These are phyloP conservation scores for Enteromius paludinosus DNA, from an alignment of 2,797 vertebrate genomes.

Conservation along the genomic window DNA sequence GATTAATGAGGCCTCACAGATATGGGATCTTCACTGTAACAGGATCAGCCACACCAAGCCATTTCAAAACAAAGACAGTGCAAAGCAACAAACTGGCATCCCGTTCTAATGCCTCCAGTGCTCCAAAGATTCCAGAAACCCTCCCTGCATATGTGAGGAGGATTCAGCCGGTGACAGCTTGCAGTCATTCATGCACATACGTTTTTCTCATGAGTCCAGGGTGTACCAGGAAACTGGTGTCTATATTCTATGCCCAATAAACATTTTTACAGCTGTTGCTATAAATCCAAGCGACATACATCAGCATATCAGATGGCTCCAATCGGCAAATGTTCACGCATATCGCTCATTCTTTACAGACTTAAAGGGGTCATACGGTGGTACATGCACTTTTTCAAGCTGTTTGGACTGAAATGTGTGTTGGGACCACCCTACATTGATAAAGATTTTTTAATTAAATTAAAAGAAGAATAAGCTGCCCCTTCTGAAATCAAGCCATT, in stretches of 20 bases:
- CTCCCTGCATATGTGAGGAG: neutral
- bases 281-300: slow-evolving; percentile 59
- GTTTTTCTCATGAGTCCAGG: slow-evolving; percentile 41
- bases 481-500: too few relatives aligned
- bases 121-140: slow-evolving; percentile 36
- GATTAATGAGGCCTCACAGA: slow-evolving; percentile 11
- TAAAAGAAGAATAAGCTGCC: too few relatives aligned
- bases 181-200: slow-evolving; percentile 36
- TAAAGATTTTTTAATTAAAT: too few relatives aligned
- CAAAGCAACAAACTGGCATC: slow-evolving; percentile 27
- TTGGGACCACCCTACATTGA: too few relatives aligned
- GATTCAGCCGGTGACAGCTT: slow-evolving; percentile 19
- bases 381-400: too few relatives aligned
- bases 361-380: neutral
- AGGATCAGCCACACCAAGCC: slow-evolving; percentile 41
- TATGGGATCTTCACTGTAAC: slow-evolving; percentile 25
- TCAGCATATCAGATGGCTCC: slow-evolving; percentile 38
- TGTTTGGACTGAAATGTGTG: too few relatives aligned
- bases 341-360: slow-evolving; percentile 32
- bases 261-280: slow-evolving; percentile 63
- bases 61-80: slow-evolving; percentile 35
- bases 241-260: slow-evolving; percentile 55
- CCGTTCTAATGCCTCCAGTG: slow-evolving; percentile 39
- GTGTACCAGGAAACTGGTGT: slow-evolving; percentile 54
- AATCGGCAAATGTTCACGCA: slow-evolving; percentile 41